Evolutionary conservation across 2,888 invertebrate species (phyloP).

Genomic region (Drosophila differens): DNA sequence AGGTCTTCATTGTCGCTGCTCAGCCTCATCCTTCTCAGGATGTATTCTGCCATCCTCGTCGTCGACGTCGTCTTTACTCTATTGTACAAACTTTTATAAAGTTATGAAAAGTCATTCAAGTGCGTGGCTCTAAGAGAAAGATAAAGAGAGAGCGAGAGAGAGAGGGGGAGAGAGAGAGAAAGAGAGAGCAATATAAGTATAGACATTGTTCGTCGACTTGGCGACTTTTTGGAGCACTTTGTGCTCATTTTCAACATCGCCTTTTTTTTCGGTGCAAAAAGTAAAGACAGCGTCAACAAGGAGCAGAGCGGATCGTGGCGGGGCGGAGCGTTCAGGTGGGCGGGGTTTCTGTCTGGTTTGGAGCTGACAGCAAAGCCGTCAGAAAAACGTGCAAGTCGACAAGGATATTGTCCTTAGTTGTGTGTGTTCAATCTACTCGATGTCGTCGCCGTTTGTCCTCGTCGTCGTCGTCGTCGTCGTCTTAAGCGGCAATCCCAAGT

Average conservation of each 20-base stretch:
- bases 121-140: conserved; percentile 55
- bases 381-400: conserved; percentile 71
- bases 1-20: conserved; percentile 63
- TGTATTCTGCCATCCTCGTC: conserved; percentile 7
- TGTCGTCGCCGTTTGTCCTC: conserved; percentile 17
- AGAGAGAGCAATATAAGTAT: conserved; percentile 13
- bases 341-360: conserved; percentile 9
- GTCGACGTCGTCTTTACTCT: conserved; percentile 36
- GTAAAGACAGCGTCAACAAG: conserved; percentile 41
- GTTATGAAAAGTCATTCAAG: conserved; percentile 79
- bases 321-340: neutral
- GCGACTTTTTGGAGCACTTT: conserved; percentile 78
- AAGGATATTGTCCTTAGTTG: conserved; percentile 53
- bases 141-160: neutral
- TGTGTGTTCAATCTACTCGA: conserved; percentile 38
- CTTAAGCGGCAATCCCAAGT: conserved; percentile 63
- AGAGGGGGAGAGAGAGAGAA: neutral
- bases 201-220: conserved; percentile 54
- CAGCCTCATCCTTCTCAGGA: conserved; percentile 14
- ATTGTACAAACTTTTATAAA: conserved; percentile 76
- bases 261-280: conserved; percentile 35
- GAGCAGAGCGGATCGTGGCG: conserved; percentile 1
- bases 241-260: conserved; percentile 66
- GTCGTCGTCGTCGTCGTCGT: conserved; percentile 21
- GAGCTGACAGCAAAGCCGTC: conserved; percentile 73